These are phyloP conservation scores for Desoria tigrina DNA, from an alignment of 2,888 invertebrate genomes.

Conservation along the genomic window DNA sequence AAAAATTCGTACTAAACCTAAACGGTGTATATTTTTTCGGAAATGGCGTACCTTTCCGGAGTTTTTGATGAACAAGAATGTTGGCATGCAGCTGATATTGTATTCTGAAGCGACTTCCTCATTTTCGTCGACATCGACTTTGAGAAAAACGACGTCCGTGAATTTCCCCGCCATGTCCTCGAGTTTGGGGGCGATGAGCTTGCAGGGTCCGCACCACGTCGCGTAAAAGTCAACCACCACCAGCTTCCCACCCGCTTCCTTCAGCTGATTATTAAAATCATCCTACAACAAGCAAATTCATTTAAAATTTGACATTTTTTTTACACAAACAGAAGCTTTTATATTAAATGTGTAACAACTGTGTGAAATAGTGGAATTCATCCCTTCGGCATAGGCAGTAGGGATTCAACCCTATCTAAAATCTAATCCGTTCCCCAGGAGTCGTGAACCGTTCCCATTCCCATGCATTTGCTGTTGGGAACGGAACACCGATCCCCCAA, in stretches of 20 bases:
- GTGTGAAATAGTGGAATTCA: no score
- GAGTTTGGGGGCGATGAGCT: conserved; percentile 87
- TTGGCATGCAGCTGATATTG: conserved; percentile 95
- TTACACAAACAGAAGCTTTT: no score
- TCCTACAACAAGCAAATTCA: conserved; percentile 37
- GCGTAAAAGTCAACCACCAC: conserved; percentile 96
- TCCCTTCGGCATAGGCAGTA: no score
- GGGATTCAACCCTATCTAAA: no score
- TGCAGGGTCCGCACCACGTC: conserved; percentile 78
- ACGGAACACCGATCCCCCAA: no score
- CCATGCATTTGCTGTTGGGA: no score
- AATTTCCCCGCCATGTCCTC: conserved; percentile 70
- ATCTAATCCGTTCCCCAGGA: no score
- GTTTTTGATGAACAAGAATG: conserved; percentile 92
- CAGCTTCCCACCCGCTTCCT: conserved; percentile 80
- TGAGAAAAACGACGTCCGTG: conserved; percentile 79
- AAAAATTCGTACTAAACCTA: background rate
- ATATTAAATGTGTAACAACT: no score
- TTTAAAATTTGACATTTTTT: no score
- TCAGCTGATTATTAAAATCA: conserved; percentile 59
- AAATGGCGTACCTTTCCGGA: conserved; percentile 34
- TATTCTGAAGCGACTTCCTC: conserved; percentile 79
- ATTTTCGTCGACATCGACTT: conserved; percentile 93
- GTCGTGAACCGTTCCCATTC: no score
- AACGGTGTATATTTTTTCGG: background rate